Evolutionary conservation across 2,888 invertebrate genomes (phyloP).

Genomic region (Dorcus hopei): DNA sequence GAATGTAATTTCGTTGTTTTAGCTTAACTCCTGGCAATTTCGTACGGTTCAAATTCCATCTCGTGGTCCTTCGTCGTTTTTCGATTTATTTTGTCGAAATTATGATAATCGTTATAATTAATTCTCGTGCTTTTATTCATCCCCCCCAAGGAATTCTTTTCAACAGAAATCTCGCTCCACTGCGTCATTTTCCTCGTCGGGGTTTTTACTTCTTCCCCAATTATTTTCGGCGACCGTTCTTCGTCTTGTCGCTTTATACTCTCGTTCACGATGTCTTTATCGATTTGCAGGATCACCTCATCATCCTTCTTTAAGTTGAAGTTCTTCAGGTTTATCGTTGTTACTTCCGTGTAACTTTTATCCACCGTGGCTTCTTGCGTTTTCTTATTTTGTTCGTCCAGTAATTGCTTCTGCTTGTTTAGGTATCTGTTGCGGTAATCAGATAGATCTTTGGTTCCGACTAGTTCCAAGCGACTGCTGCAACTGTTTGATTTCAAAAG

Average conservation of each 20-base stretch:
- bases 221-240: conserved; percentile 50
- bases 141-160: conserved; percentile 14
- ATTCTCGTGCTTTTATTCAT: conserved; percentile 8
- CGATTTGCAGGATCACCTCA: conserved; percentile 16
- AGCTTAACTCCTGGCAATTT: conserved; percentile 38
- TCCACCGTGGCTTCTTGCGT: conserved; percentile 24
- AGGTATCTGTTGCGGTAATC: conserved; percentile 31
- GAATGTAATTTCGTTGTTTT: conserved; percentile 7
- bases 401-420: conserved; percentile 32
- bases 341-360: conserved; percentile 14
- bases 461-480: conserved; percentile 76
- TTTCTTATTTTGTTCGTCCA: conserved; percentile 47
- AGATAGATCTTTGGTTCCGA: conserved; percentile 60
- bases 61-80: conserved; percentile 68
- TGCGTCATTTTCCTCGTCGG: conserved; percentile 26
- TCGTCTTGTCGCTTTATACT: conserved; percentile 21
- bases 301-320: conserved; percentile 10
- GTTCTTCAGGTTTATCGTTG: conserved; percentile 11
- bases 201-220: conserved; percentile 51
- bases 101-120: conserved; percentile 40
- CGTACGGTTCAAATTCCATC: conserved; percentile 73
- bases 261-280: conserved; percentile 17
- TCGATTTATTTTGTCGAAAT: conserved; percentile 55
- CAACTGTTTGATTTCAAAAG: conserved; percentile 84
- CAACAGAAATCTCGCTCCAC: conserved; percentile 24